These are phyloP conservation scores for Raja brachyura DNA, from an alignment of 2,113 vertebrate species.

Conservation along the genomic window DNA sequence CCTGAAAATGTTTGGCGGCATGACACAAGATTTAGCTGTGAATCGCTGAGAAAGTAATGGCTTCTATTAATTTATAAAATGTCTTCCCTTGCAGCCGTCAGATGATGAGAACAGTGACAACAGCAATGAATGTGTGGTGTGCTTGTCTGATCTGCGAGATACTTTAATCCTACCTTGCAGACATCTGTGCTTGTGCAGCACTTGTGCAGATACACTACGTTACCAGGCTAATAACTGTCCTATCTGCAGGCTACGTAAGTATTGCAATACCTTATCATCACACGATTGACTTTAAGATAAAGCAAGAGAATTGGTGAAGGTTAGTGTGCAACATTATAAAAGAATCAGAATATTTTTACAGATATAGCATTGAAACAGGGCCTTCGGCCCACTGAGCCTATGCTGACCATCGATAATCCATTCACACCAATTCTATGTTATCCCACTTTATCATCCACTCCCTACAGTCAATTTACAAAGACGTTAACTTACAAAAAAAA, in stretches of 20 bases:
- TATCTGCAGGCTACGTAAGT: constrained; percentile 92
- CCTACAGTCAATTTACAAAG: too few species aligned
- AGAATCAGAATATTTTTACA: not conserved
- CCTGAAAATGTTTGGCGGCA: not conserved
- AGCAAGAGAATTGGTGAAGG: not conserved
- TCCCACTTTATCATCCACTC: too few species aligned
- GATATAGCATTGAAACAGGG: too few species aligned
- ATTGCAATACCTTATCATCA: not conserved
- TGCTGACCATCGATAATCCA: too few species aligned
- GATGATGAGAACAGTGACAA: constrained; percentile 96
- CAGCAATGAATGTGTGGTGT: constrained; percentile 94
- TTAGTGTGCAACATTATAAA: not conserved
- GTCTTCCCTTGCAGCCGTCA: constrained; percentile 61
- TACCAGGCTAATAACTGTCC: constrained; percentile 98
- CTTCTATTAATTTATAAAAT: not conserved
- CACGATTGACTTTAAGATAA: not conserved
- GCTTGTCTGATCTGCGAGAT: constrained; percentile 85
- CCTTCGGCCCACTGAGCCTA: too few species aligned
- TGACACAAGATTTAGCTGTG: not conserved
- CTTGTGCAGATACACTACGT: constrained; percentile 87
- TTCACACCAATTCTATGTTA: too few species aligned
- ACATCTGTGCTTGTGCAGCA: constrained; percentile 88
- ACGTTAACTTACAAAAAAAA: too few species aligned
- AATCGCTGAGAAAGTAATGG: not conserved
- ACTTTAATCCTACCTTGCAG: constrained; percentile 90